Evolutionary conservation across 2,797 vertebrate genomes (phyloP).

Genomic region (Podargus strigoides): DNA sequence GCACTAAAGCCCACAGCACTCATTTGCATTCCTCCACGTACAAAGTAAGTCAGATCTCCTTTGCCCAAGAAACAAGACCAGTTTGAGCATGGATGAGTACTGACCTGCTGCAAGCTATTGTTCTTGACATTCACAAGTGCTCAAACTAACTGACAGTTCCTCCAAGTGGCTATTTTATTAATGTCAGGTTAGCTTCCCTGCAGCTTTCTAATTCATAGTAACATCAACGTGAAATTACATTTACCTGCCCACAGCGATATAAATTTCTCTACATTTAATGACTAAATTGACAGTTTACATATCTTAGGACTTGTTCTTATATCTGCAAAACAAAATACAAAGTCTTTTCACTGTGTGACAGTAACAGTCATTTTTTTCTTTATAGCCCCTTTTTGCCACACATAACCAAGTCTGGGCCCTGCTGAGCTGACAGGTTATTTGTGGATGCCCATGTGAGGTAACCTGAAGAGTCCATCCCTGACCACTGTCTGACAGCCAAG

Average conservation of each 20-base stretch:
- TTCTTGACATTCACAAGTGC: not conserved
- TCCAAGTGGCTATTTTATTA: not conserved
- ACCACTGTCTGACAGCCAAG: not conserved
- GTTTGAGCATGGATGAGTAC: not conserved
- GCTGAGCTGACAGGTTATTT: not conserved
- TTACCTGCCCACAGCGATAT: not conserved
- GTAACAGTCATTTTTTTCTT: not conserved
- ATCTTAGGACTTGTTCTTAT: not conserved
- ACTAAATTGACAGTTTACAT: not conserved
- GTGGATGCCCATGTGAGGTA: not conserved
- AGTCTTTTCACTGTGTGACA: not conserved
- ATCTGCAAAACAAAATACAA: not conserved
- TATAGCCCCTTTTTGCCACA: not conserved
- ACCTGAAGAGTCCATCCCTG: not conserved
- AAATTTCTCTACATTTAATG: not conserved
- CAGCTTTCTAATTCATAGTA: not conserved
- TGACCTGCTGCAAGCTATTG: not conserved
- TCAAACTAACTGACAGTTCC: not conserved
- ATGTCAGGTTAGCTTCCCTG: not conserved
- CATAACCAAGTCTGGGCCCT: accelerated
- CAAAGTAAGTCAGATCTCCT: not conserved
- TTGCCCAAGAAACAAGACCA: not conserved
- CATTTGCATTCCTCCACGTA: not conserved
- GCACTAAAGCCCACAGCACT: not conserved
- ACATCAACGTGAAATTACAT: not conserved